phyloP scores from a whole-genome alignment of 2,113 vertebrate species.

The Vulpes ferrilata region DNA sequence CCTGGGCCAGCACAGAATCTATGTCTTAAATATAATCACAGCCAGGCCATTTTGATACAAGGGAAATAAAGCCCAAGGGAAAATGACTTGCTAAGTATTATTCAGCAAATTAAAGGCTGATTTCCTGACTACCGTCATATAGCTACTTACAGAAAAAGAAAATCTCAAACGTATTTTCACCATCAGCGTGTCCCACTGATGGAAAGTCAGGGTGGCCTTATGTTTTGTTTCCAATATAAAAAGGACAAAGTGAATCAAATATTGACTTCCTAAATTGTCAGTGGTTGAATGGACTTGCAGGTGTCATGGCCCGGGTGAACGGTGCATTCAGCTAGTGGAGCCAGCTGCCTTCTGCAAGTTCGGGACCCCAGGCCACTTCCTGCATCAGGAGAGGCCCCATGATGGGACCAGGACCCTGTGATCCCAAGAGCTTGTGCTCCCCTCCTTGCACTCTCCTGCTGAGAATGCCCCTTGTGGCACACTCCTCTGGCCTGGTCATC shows the following conservation, averaged over 20 bases:
- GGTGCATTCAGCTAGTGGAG: neutral
- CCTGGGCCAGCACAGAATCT: neutral
- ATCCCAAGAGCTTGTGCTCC: accelerated
- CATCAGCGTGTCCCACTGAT: neutral
- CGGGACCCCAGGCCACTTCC: neutral
- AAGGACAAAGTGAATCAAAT: neutral
- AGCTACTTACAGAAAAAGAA: neutral
- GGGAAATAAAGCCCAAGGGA: neutral
- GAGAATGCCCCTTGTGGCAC: neutral
- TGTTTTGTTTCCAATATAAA: neutral
- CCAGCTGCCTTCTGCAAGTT: accelerated
- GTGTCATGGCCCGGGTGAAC: accelerated
- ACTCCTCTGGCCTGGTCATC: neutral
- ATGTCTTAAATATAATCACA: neutral
- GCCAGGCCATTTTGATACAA: neutral
- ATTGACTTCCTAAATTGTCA: neutral
- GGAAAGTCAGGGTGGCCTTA: neutral
- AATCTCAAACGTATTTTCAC: neutral
- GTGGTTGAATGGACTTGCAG: neutral
- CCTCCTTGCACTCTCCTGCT: neutral
- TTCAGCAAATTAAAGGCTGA: neutral
- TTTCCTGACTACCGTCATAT: neutral
- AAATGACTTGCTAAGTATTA: neutral
- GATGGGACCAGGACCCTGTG: neutral
- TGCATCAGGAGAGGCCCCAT: neutral